These are phyloP conservation scores for Oxyteleia sp. DNA, from an alignment of 2,888 invertebrate genomes.

Conservation along the genomic window DNA sequence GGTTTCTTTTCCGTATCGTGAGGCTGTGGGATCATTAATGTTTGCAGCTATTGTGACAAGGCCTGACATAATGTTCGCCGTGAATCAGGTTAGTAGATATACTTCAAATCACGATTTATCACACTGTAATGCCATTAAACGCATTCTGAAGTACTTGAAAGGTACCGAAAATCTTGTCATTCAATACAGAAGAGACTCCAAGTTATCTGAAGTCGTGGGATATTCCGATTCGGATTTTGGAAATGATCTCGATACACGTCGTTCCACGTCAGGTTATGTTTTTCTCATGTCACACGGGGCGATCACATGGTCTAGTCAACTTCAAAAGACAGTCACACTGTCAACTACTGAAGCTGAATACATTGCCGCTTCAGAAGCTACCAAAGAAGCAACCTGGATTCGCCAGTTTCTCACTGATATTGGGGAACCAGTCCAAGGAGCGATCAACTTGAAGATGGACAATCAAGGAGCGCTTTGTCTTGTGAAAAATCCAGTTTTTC, in stretches of 20 bases:
- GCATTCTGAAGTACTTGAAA: conserved; percentile 70
- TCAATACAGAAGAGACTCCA: conserved; percentile 18
- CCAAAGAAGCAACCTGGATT: conserved; percentile 28
- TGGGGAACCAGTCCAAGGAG: conserved; percentile 1
- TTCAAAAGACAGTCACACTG: conserved; percentile 50
- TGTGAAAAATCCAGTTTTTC: conserved; percentile 42
- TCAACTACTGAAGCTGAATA: conserved; percentile 42
- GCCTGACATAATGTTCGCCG: conserved; percentile 71
- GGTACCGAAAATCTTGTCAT: conserved; percentile 57
- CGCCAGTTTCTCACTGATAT: conserved; percentile 16
- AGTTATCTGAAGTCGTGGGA: conserved; percentile 4
- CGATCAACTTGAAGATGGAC: conserved; percentile 17
- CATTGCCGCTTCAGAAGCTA: conserved; percentile 33
- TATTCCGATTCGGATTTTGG: conserved; percentile 72
- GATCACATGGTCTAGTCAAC: conserved; percentile 61
- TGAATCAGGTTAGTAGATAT: conserved; percentile 62
- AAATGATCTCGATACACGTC: conserved; percentile 59
- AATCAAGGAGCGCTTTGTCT: conserved; percentile 45
- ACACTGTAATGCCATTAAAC: conserved; percentile 71
- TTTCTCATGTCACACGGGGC: conserved; percentile 53
- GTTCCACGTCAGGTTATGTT: conserved; percentile 66
- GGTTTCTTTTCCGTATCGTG: conserved; percentile 49
- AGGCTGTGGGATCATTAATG: conserved; percentile 64
- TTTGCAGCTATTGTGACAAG: conserved; percentile 60
- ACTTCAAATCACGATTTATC: conserved; percentile 23